phyloP scores from a whole-genome alignment of 2,888 invertebrate species.

The Xestia c-nigrum region DNA sequence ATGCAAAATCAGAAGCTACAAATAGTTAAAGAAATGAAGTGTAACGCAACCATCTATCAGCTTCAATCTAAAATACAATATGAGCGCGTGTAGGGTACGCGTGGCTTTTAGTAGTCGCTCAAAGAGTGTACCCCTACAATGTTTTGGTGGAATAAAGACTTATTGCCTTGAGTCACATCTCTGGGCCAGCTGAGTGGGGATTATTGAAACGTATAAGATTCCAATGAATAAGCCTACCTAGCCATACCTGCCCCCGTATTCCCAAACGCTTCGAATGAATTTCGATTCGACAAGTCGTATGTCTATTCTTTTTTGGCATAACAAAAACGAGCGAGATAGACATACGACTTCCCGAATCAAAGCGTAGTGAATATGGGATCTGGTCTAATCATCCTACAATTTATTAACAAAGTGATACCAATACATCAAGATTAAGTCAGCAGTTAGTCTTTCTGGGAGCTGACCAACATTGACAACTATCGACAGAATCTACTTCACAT shows the following conservation, averaged over 20 bases:
- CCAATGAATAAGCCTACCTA: neutral
- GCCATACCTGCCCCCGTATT: too few species aligned
- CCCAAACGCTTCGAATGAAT: too few species aligned
- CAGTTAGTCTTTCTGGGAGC: neutral
- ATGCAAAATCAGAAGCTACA: neutral
- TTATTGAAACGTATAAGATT: neutral
- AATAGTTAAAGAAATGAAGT: neutral
- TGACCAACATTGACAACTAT: neutral
- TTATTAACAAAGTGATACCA: neutral
- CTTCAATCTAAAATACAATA: neutral
- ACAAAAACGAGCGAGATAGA: too few species aligned
- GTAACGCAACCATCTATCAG: neutral
- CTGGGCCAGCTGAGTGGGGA: neutral
- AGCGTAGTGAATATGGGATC: too few species aligned
- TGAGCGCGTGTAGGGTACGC: neutral
- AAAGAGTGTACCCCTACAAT: neutral
- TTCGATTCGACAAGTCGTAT: too few species aligned
- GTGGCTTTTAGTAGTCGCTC: neutral
- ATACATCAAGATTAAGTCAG: neutral
- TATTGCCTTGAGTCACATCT: neutral
- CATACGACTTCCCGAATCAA: too few species aligned
- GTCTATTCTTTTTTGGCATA: too few species aligned
- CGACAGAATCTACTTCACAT: neutral
- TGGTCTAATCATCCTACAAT: too few species aligned
- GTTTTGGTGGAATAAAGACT: neutral